Evolutionary conservation across 2,888 invertebrate species (phyloP), one percentile per base, ranked within the genome.

Genomic region (Chorisops tibialis): DNA sequence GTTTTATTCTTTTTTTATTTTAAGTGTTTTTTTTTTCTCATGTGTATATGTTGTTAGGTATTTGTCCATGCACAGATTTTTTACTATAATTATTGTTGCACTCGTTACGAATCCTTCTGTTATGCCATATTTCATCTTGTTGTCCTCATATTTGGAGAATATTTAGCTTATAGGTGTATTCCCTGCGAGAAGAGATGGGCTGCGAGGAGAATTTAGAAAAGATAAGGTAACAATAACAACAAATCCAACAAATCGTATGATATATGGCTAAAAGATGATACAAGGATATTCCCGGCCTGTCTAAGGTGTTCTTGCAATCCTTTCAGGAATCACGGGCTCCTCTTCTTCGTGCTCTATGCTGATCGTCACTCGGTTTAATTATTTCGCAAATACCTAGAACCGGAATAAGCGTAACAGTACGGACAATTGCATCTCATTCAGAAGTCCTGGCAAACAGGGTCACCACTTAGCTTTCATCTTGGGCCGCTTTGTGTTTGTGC

Each of bases 1-100:
- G 51, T 38, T 9, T 21, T 38, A 51, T 51, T 51, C 37, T 51
- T n/a, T 18, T 30, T 37, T 51, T 51, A 12, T 41, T n/a, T 41
- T 41, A 41, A 16, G 41, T 14, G 4, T 41, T n/a, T 41, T 41
- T 6, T 37, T 37, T 37, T 37, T 37, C n/a, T 41, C 14, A 41
- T 12, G 6, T n/a, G 41, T 14, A 22, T n/a, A 22, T 12, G 48
- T 1, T 12, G 22, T 7, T 48, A 50, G 50, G 50, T 48, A 48
- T 48, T 48, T 48, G 48, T 50, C 50, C 37, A 50, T 50, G 50
- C 50, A 50, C n/a, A 30, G 37, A 14, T 50, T 50, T 37, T 50
- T 30, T 41, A 54, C 22, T 21, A 56, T 56, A 56, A 56, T 56
- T 56, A 56, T 56, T 56, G 56, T 56, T 56, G 56, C 56, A 56